phyloP scores from a whole-genome alignment of 2,888 invertebrate species.

The Calameuta filiformis region DNA sequence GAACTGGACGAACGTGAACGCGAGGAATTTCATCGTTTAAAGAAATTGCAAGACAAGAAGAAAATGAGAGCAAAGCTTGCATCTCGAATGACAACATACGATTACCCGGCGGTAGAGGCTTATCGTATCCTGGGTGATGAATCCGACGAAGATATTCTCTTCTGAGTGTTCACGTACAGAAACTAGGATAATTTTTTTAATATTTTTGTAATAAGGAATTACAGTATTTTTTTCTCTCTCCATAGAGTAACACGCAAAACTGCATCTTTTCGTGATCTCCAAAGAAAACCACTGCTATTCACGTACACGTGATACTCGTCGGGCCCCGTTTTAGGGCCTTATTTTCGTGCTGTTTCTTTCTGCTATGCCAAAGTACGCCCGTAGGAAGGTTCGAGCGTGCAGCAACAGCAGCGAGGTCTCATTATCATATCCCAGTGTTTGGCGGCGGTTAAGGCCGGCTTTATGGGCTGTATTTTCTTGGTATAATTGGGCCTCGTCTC shows the following conservation, averaged over 20 bases:
- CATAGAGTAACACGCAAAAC: too few species aligned
- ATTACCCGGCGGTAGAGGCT: too few species aligned
- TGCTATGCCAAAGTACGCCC: neutral
- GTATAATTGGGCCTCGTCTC: constrained; percentile 40
- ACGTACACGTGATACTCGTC: too few species aligned
- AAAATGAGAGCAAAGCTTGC: constrained; percentile 23
- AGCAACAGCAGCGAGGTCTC: constrained; percentile 21
- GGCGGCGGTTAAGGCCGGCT: constrained; percentile 39
- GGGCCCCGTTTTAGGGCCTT: neutral
- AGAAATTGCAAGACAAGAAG: constrained; percentile 70
- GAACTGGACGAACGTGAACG: constrained; percentile 75
- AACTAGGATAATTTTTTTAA: too few species aligned
- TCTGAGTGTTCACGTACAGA: constrained; percentile 32
- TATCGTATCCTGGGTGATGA: constrained; percentile 47
- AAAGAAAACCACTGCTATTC: too few species aligned
- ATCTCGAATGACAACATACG: neutral
- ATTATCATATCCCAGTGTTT: constrained; percentile 45
- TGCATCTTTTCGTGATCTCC: too few species aligned
- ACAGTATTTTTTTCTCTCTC: too few species aligned
- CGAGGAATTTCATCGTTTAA: constrained; percentile 70
- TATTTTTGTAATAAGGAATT: too few species aligned
- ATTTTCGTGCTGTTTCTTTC: neutral
- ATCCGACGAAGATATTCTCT: constrained; percentile 68
- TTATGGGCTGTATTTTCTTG: constrained; percentile 47
- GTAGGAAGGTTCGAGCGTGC: constrained; percentile 2